These are phyloP conservation scores for Phainopepla nitens DNA, from an alignment of 2,113 vertebrate species.

Conservation along the genomic window DNA sequence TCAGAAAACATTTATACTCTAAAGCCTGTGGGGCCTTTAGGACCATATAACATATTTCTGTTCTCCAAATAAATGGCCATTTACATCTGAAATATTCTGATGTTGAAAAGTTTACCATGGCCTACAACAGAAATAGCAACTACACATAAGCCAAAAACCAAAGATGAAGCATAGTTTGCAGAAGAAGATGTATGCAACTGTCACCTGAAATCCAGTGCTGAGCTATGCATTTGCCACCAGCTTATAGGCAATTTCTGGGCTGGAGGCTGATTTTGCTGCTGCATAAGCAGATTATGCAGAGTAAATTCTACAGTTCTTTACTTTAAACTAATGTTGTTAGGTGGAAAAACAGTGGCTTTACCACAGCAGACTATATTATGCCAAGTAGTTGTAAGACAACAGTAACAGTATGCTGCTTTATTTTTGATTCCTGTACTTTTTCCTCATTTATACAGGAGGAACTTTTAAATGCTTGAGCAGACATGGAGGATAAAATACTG, in stretches of 20 bases:
- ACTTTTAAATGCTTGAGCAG: not conserved
- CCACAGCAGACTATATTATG: not conserved
- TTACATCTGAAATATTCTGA: not conserved
- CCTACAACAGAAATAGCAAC: not conserved
- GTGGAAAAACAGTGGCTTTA: not conserved
- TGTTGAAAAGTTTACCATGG: not conserved
- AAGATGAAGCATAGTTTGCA: not conserved
- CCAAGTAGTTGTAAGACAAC: not conserved
- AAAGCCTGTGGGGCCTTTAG: slow-evolving; percentile 50
- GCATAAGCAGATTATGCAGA: not conserved
- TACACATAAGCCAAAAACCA: not conserved
- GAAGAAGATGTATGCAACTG: not conserved
- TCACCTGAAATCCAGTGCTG: not conserved
- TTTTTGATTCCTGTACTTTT: not conserved
- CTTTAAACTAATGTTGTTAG: not conserved
- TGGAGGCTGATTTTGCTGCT: not conserved
- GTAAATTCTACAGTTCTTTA: not conserved
- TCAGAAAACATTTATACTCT: not conserved
- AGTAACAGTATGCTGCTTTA: not conserved
- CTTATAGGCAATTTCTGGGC: not conserved
- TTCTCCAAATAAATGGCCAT: not conserved
- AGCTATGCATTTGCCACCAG: not conserved
- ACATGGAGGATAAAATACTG: not conserved
- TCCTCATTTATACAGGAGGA: not conserved
- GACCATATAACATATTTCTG: slow-evolving; percentile 9